Conservation (phyloP, 2,888 invertebrate genomes). For the Oxytorus armatus region DNA sequence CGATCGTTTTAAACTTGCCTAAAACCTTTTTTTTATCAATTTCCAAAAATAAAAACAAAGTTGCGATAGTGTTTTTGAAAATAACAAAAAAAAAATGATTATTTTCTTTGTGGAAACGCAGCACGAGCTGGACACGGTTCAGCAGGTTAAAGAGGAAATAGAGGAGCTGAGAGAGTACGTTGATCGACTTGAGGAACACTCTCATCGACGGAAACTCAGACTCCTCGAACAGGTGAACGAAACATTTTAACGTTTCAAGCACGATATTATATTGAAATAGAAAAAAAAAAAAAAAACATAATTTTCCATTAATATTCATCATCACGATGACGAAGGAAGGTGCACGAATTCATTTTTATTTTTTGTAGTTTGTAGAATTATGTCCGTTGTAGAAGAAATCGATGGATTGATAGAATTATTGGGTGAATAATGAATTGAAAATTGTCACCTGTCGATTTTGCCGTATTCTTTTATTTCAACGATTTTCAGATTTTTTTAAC, state of each 20-base stretch:
- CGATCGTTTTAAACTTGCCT: no score
- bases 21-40: no score
- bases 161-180: conserved; percentile 97
- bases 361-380: no score
- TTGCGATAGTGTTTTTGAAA: not conserved
- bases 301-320: conserved; percentile 4
- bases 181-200: conserved; percentile 95
- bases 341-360: no score
- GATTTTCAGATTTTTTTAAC: not conserved
- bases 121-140: conserved; percentile 96
- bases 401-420: no score
- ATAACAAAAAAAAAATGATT: not conserved
- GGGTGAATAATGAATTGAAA: no score
- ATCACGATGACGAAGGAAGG: no score
- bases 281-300: no score
- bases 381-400: not conserved
- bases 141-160: conserved; percentile 97
- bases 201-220: conserved; percentile 94
- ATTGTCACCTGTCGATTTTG: no score
- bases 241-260: conserved; percentile 4
- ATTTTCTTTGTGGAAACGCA: conserved; percentile 66
- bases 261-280: conserved; percentile 63
- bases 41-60: no score
- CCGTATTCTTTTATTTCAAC: not conserved
- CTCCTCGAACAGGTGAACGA: conserved; percentile 93